Conservation (phyloP, 2,797 vertebrate genomes). For the Gallinago nigripennis region DNA sequence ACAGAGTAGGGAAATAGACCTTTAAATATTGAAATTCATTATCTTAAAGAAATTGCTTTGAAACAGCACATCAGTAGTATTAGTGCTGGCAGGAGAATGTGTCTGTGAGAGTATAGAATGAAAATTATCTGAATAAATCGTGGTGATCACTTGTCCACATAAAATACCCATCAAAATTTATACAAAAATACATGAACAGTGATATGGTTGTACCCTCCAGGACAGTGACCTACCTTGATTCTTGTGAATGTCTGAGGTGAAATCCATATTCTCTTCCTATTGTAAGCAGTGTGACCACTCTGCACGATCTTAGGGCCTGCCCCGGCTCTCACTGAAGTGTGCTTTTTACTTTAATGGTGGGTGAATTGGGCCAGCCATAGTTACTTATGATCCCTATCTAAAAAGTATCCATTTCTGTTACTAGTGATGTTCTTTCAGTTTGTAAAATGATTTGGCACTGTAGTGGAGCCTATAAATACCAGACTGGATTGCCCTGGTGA, state of each 20-base stretch:
- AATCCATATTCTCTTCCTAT: neutral
- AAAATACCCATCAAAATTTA: neutral
- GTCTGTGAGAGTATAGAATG: neutral
- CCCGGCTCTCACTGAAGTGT: neutral
- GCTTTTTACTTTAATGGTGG: neutral
- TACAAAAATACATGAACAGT: neutral
- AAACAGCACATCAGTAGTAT: neutral
- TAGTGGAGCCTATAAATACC: neutral
- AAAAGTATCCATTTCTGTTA: neutral
- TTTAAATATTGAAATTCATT: constrained; percentile 20
- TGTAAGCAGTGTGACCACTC: neutral
- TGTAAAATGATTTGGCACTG: neutral
- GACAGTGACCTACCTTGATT: neutral
- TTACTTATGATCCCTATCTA: neutral
- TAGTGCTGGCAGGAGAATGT: neutral
- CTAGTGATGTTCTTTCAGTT: neutral
- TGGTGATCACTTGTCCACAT: neutral
- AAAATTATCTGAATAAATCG: neutral
- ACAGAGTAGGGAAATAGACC: neutral
- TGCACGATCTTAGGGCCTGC: neutral
- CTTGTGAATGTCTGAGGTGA: neutral
- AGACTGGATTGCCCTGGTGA: neutral
- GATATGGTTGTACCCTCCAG: neutral
- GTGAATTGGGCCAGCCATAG: neutral
- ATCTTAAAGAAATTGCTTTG: neutral